Evolutionary conservation across 2,113 vertebrate genomes (phyloP).

Genomic region (Laticauda laticaudata): DNA sequence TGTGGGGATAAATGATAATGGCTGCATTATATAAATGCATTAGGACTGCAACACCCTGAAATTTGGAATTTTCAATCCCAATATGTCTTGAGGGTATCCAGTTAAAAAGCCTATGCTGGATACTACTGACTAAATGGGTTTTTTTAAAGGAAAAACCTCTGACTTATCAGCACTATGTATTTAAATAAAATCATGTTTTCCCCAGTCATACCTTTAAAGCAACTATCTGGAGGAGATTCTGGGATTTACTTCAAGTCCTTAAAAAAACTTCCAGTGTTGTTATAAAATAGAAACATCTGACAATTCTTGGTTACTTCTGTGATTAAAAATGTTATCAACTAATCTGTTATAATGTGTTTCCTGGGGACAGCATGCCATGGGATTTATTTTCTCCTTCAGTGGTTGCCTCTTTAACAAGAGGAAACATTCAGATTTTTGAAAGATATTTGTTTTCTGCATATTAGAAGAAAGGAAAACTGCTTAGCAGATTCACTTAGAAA

Average conservation of each 20-base stretch:
- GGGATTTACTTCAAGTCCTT: background rate
- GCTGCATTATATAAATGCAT: background rate
- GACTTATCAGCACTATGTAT: background rate
- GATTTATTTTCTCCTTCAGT: background rate
- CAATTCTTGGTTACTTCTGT: background rate
- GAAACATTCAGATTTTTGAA: conserved; percentile 17
- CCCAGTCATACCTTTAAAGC: background rate
- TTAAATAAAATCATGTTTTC: background rate
- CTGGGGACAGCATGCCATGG: background rate
- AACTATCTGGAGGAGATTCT: background rate
- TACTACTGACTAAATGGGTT: background rate
- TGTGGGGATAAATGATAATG: background rate
- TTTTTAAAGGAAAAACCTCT: background rate
- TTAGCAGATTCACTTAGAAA: background rate
- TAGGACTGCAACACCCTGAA: background rate
- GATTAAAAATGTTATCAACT: conserved; percentile 12
- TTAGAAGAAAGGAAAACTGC: background rate
- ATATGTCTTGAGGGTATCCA: background rate
- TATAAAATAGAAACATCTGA: background rate
- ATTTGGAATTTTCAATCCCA: background rate
- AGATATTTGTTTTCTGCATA: background rate
- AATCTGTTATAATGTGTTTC: background rate
- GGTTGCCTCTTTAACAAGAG: background rate
- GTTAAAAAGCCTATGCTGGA: background rate
- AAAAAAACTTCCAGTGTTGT: background rate